Evolutionary conservation across 2,797 vertebrate species (phyloP), one percentile per base, ranked within the genome.

Genomic region (Gymnothorax javanicus): DNA sequence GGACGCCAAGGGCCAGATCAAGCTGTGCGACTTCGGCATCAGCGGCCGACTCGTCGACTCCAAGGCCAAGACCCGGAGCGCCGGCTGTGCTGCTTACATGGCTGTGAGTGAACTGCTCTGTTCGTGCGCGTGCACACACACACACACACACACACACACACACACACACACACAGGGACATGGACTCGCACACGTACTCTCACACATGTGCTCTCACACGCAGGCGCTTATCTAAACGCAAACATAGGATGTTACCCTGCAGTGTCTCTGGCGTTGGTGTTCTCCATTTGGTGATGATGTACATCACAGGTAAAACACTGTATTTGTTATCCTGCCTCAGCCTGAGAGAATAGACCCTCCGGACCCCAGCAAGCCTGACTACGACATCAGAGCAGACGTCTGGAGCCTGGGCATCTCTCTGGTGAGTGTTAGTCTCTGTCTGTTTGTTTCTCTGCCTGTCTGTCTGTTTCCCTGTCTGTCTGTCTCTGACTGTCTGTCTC

Each of bases 351-450:
- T 99, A 91, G 98, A 98, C 92, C 97, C 98, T 89, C 98, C 97
- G 7, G 98, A 98, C 92, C 98, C 98, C 90, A 98, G 97, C 90
- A 98, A 98, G 88, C 98, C 98, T 0, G 98, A 99, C 94, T 99
- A 98, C 52, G 98, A 99, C 93, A 99, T 99, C 94, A 95, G 98
- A 89, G 98, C 98, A 0, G 98, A 99, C 3, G 98, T 99, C 69
- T 99, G 98, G 98, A 99, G 98, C 93, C 95, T 99, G 11, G 98
- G 98, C 90, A 99, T 99, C 93, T 99, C 98, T 91, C 91, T 99
- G 97, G 98, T 98, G 93, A 94, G 92, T 73, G 1, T 27, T 5
- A 1, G 33, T 43, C 33, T 43, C 33, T 43, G 33, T 43, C 33
- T 43, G 1, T 43, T 43, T 43, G 33, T 43, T 2, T 43, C 33